phyloP scores from a whole-genome alignment of 2,113 vertebrate genomes.

The Entomyzon cyanotis region DNA sequence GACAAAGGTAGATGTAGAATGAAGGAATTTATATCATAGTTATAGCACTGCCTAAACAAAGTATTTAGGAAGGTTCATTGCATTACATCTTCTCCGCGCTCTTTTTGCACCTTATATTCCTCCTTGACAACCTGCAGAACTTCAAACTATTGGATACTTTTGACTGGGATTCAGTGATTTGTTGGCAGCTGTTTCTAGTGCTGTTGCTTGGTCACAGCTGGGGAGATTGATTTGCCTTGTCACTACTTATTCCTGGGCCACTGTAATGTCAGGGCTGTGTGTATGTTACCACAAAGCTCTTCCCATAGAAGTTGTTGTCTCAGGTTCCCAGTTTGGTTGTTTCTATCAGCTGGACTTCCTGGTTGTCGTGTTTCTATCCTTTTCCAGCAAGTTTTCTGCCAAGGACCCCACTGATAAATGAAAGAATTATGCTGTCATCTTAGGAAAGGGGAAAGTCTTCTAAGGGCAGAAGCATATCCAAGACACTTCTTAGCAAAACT shows the following conservation, averaged over 20 bases:
- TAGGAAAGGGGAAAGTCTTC: not conserved
- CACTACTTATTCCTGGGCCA: not conserved
- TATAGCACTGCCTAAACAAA: not conserved
- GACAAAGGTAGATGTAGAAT: not conserved
- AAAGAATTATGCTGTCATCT: not conserved
- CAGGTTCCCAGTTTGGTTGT: not conserved
- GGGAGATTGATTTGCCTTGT: not conserved
- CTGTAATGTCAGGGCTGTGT: not conserved
- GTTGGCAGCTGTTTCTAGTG: not conserved
- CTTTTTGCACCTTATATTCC: not conserved
- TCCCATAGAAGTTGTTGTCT: not conserved
- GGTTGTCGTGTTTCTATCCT: not conserved
- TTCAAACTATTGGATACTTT: not conserved
- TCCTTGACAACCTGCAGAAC: not conserved
- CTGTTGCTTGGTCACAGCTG: not conserved
- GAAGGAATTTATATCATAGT: not conserved
- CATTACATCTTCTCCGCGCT: not conserved
- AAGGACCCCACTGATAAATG: not conserved
- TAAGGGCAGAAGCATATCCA: not conserved
- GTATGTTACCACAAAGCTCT: not conserved
- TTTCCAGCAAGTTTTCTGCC: not conserved
- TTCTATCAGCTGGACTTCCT: not conserved
- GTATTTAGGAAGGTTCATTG: not conserved
- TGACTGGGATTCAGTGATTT: fast-evolving
- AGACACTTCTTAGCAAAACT: not conserved